Conservation (phyloP, 2,113 vertebrate genomes). For the Strix aluco region DNA sequence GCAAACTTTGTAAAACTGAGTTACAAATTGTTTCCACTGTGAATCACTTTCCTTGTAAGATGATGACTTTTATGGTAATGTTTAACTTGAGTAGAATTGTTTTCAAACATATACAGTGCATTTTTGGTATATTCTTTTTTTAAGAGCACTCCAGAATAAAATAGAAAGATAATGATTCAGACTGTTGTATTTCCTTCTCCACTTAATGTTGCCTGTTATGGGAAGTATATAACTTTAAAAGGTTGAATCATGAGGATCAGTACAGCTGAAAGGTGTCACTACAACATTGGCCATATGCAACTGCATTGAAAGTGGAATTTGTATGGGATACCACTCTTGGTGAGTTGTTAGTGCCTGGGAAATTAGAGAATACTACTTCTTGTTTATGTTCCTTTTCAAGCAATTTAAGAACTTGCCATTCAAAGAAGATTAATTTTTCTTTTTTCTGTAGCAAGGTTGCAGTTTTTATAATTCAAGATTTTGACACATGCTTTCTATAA, state of each 20-base stretch:
- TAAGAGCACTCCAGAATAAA: background rate
- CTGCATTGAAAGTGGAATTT: background rate
- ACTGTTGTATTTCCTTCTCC: background rate
- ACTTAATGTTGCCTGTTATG: background rate
- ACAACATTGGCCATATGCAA: background rate
- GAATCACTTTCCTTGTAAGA: constrained; percentile 15
- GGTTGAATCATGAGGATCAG: background rate
- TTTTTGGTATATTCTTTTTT: background rate
- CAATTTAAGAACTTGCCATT: background rate
- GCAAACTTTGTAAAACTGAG: constrained; percentile 39
- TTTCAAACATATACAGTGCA: background rate
- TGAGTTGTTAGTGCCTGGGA: background rate
- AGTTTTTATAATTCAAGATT: background rate
- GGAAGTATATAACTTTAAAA: background rate
- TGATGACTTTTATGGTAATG: constrained; percentile 19
- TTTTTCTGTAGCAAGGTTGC: background rate
- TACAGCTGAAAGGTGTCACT: background rate
- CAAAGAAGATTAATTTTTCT: background rate
- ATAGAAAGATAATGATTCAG: background rate
- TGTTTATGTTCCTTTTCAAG: background rate
- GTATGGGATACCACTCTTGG: background rate
- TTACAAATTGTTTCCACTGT: constrained; percentile 22
- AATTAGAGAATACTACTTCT: background rate
- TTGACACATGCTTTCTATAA: background rate
- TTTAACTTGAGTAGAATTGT: background rate